Conservation (phyloP, 2,113 vertebrate species). For the Tachysurus vachellii region DNA sequence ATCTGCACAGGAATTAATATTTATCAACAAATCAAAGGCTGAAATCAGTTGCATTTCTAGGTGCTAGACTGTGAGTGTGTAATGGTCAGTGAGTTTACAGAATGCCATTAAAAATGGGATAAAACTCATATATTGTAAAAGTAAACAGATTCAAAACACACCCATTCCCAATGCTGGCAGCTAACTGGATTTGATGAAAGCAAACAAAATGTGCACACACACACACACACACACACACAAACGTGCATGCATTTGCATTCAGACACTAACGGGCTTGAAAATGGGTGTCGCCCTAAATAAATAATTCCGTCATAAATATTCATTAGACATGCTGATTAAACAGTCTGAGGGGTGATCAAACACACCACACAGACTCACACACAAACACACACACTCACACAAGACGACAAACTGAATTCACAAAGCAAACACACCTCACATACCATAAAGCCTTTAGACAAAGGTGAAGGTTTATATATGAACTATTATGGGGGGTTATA, state of each 20-base stretch:
- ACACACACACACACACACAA: not conserved
- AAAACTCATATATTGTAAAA: not conserved
- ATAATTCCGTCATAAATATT: constrained; percentile 47
- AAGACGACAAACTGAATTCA: not conserved
- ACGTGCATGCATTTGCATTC: constrained; percentile 13
- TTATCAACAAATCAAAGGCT: not conserved
- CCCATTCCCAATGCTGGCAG: not conserved
- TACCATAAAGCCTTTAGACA: not conserved
- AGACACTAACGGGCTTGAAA: not conserved
- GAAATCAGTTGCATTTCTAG: not conserved
- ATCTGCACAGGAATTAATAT: not conserved
- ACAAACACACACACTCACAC: not conserved
- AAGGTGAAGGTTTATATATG: not conserved
- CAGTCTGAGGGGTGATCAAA: constrained; percentile 37
- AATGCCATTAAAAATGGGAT: not conserved
- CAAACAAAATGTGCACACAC: not conserved
- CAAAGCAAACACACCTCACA: not conserved
- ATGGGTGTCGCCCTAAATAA: constrained; percentile 24
- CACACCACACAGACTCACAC: not conserved
- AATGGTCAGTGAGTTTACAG: not conserved
- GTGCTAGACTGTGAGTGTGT: not conserved
- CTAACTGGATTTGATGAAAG: not conserved
- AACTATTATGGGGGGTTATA: no score
- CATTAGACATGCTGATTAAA: constrained; percentile 38
- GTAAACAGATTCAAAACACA: not conserved